A percentile compares a stretch with the other conserved stretches of the same genome.
Conservation (phyloP, 2,888 invertebrate species). For the Stenodema calcarata region DNA sequence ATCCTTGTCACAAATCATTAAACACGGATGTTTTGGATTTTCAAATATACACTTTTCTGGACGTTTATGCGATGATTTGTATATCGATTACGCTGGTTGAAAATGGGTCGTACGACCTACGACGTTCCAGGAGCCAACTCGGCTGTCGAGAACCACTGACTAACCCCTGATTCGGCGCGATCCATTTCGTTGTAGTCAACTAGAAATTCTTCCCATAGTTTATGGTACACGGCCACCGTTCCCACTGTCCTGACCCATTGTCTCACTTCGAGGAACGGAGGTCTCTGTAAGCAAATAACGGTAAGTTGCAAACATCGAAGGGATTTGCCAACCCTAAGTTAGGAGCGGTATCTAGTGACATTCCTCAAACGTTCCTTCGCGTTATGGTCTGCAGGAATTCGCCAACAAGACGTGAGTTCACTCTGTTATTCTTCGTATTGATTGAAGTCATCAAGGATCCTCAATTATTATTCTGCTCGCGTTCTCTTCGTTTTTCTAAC, state of each 20-base stretch:
- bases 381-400: too few species aligned
- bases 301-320: neutral
- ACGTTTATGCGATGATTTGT: too few species aligned
- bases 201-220: neutral
- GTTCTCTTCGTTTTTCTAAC: too few species aligned
- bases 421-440: too few species aligned
- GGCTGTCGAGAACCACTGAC: neutral
- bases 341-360: neutral
- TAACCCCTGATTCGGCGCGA: neutral
- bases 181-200: neutral
- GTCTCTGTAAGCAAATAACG: neutral
- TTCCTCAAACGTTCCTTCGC: neutral
- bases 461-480: too few species aligned
- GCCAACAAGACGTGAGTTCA: too few species aligned
- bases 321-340: neutral
- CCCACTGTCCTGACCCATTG: neutral
- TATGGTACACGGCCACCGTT: neutral
- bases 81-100: too few species aligned
- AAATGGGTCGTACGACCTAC: too few species aligned
- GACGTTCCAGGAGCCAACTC: neutral
- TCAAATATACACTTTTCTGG: too few species aligned
- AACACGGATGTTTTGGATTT: too few species aligned
- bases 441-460: too few species aligned
- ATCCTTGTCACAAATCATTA: too few species aligned
- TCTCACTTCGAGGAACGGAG: neutral